Percentiles rank a stretch among this genome's conserved stretches.
These are phyloP conservation scores for Enteromius anoplus DNA, from an alignment of 2,797 vertebrate species.

Conservation along the genomic window DNA sequence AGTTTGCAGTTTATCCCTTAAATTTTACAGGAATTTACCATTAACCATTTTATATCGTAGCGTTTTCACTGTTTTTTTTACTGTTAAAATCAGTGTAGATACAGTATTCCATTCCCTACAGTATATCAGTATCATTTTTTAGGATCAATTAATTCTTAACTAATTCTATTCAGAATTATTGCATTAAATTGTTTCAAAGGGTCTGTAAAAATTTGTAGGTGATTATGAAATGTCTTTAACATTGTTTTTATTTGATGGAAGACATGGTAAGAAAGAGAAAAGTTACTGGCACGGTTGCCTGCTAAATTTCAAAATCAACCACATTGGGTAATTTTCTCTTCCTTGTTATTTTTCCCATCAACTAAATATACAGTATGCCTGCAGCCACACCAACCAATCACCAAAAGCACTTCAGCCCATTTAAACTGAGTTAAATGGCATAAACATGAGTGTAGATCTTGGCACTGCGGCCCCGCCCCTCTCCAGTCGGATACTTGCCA, in stretches of 20 bases:
- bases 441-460: constrained; percentile 13
- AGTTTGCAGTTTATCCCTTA: too few relatives aligned
- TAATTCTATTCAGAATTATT: not conserved
- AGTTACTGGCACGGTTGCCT: not conserved
- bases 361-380: constrained; percentile 20
- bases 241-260: constrained; percentile 1
- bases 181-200: not conserved
- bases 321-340: constrained; percentile 11
- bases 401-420: constrained; percentile 16
- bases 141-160: not conserved
- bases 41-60: too few relatives aligned
- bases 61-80: too few relatives aligned
- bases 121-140: not conserved
- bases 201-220: not conserved
- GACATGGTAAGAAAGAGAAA: not conserved
- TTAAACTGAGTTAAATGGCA: constrained; percentile 31
- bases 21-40: too few relatives aligned
- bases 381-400: constrained; percentile 23
- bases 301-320: constrained; percentile 22
- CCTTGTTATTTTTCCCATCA: constrained; percentile 9
- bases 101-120: too few relatives aligned
- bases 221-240: not conserved
- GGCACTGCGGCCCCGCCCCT: constrained; percentile 33
- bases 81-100: too few relatives aligned
- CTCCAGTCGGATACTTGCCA: constrained; percentile 66